Percentiles rank a stretch among this genome's conserved stretches.
phyloP scores from a whole-genome alignment of 2,888 invertebrate genomes.

The Lasioglossum figueresi region DNA sequence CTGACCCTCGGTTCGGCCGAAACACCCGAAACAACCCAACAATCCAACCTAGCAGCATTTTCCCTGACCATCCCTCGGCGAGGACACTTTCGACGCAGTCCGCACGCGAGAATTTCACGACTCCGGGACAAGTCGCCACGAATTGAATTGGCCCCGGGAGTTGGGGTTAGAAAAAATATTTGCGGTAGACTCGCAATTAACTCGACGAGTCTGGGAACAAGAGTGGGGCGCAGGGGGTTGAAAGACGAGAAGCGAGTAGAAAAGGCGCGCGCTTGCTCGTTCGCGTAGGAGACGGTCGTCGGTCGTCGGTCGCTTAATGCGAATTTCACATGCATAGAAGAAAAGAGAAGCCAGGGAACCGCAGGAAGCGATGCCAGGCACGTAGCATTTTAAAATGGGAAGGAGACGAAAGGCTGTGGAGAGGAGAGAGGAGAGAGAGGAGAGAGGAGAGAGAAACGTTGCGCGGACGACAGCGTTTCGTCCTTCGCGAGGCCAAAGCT shows the following conservation, averaged over 20 bases:
- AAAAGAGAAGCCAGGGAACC: slow-evolving; percentile 45
- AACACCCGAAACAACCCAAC: neutral
- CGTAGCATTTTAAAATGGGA: slow-evolving; percentile 79
- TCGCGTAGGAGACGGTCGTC: slow-evolving; percentile 47
- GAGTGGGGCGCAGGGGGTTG: neutral
- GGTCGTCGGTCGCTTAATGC: slow-evolving; percentile 71
- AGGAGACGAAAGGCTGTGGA: slow-evolving; percentile 51
- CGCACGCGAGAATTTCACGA: neutral
- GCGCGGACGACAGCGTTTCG: slow-evolving; percentile 65
- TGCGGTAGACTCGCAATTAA: slow-evolving; percentile 58
- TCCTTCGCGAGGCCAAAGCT: slow-evolving; percentile 64
- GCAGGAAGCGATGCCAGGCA: slow-evolving; percentile 74
- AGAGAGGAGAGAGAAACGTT: slow-evolving; percentile 23
- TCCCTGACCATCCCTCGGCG: neutral
- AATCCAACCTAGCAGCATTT: neutral
- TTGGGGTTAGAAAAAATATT: slow-evolving; percentile 34
- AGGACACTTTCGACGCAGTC: neutral
- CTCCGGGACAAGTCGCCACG: neutral
- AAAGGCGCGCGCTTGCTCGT: slow-evolving; percentile 32
- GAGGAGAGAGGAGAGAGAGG: neutral
- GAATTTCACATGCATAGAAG: slow-evolving; percentile 73
- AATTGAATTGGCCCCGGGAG: slow-evolving; percentile 36
- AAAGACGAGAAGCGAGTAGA: neutral
- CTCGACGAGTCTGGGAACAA: slow-evolving; percentile 43
- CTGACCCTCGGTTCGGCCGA: neutral